Base-by-base conservation (phyloP, 2,113 vertebrate genomes). In the Pongo abelii region DNA sequence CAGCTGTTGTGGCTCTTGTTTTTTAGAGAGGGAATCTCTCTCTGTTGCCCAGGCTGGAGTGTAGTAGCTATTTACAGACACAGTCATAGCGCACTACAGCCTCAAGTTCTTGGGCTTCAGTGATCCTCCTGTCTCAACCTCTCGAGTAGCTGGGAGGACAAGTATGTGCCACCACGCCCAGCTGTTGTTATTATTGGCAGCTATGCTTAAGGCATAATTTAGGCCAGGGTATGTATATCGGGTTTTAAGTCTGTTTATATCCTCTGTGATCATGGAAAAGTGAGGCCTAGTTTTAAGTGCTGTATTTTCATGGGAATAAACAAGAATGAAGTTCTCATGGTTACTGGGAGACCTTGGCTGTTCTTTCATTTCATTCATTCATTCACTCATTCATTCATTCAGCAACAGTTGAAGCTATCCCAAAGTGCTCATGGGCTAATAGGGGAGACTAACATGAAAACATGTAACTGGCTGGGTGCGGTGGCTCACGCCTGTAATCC, bases 231-330 rank as follows among this genome's bases (percentile, higher is more conserved):
- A 50, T 88, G 4, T 27, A 0, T 91, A n/a, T 50, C 97, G 5
- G 86, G 0, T 64, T 97, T 86, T 74, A 94, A 74, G 94, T 97
- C 80, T 95, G 59, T 94, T 61, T 35, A 1, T 57, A 18, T 85
- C 3, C 46, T 78, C 94, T 88, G 22, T 89, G 61, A 30, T 70
- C 70, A 20, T 79, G 87, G 38, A 77, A 38, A 72, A 94, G 25
- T n/a, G 67, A 93, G 67, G 22, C 92, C 55, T 67, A 4, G 13
- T 85, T 64, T 96, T 77, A 13, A 35, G 12, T 84, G 72, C 27
- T 70, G n/a, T 48, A 61, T 90, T 84, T 94, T 93, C 55, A 85
- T 69, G 83, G 35, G 85, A 0, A 8, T 89, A 91, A 97, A 93
- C 40, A 92, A 77, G 70, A 89, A 0, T 75, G 48, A 43, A 38